These are phyloP conservation scores for Deilephila porcellus DNA, from an alignment of 2,888 invertebrate species.

Conservation along the genomic window DNA sequence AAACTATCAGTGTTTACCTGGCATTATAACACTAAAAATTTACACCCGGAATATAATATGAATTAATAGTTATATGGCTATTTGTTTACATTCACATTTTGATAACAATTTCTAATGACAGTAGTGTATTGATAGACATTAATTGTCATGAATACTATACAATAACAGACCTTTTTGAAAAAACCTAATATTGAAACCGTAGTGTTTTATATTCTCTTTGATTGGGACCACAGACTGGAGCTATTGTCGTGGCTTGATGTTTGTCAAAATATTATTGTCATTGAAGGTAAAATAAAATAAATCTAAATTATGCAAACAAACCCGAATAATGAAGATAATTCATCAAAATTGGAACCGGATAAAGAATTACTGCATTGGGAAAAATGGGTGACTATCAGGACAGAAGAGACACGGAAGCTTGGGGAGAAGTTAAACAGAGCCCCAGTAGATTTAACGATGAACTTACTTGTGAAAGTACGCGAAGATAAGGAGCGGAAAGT, in stretches of 20 bases:
- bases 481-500: conserved; percentile 68
- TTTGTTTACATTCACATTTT: conserved; percentile 5
- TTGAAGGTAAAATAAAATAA: no score
- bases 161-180: not conserved
- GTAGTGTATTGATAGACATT: not conserved
- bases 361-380: conserved; percentile 70
- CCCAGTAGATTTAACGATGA: conserved; percentile 72
- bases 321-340: conserved; percentile 10
- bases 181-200: not conserved
- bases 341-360: conserved; percentile 53
- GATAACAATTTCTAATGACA: not conserved
- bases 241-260: no score
- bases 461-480: conserved; percentile 60
- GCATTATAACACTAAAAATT: conserved; percentile 39
- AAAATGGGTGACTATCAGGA: conserved; percentile 72
- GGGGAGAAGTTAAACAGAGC: conserved; percentile 51
- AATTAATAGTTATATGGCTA: not conserved
- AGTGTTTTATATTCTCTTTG: no score
- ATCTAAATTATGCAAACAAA: conserved; percentile 35
- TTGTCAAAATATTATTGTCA: not conserved
- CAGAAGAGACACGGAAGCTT: conserved; percentile 61
- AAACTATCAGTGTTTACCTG: conserved; percentile 31
- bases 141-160: no score
- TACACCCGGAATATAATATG: conserved; percentile 8
- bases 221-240: no score